Evolutionary conservation across 37 sponge, comb jelly and placozoan genomes (phyloP).

Genomic region (Chondrosia reniformis): DNA sequence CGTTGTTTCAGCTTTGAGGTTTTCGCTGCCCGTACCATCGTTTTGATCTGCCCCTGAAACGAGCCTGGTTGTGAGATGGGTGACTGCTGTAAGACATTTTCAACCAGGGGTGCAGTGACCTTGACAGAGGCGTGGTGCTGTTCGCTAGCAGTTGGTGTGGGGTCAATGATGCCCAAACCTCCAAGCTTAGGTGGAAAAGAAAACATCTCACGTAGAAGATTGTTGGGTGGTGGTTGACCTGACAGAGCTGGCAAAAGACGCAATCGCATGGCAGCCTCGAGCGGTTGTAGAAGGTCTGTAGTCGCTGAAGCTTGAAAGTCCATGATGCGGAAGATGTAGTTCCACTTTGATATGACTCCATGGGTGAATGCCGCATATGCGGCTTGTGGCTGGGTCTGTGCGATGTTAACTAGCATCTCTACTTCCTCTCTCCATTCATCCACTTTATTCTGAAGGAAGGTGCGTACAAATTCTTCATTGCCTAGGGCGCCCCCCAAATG

Average conservation of each 20-base stretch:
- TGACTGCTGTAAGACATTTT: too few species aligned
- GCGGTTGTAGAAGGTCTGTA: too few species aligned
- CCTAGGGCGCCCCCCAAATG: too few species aligned
- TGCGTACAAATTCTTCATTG: neutral
- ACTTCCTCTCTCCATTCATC: constrained; percentile 5
- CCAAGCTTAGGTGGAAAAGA: neutral
- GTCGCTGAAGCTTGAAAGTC: neutral
- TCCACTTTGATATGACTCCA: too few species aligned
- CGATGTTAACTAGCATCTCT: constrained; percentile 1
- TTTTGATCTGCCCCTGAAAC: neutral
- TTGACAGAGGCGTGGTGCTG: too few species aligned
- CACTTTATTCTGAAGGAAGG: constrained; percentile 7
- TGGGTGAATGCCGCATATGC: neutral
- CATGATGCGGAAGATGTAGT: neutral
- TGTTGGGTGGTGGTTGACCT: too few species aligned
- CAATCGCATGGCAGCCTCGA: neutral
- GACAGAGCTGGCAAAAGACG: too few species aligned
- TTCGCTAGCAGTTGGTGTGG: too few species aligned
- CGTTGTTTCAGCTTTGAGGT: too few species aligned
- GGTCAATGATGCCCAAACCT: too few species aligned
- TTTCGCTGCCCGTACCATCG: neutral
- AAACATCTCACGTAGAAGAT: neutral
- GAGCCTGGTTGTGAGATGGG: neutral
- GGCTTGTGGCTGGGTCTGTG: too few species aligned
- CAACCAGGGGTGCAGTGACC: too few species aligned